These are phyloP conservation scores for Drosophila gaucha DNA, from an alignment of 2,888 invertebrate species.

Conservation along the genomic window DNA sequence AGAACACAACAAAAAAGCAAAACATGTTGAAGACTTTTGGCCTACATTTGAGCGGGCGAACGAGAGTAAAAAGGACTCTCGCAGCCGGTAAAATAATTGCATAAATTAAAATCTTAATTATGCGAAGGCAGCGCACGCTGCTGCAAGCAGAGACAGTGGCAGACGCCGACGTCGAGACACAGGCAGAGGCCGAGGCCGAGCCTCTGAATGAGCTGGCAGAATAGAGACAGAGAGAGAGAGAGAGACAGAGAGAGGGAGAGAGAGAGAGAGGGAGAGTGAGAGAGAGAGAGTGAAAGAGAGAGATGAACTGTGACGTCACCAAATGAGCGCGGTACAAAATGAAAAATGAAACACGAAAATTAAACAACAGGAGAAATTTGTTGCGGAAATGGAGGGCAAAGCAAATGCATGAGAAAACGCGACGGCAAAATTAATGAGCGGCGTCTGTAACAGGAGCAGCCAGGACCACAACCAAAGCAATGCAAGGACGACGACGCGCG, in stretches of 20 bases:
- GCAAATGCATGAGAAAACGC: constrained; percentile 55
- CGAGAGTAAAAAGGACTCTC: constrained; percentile 52
- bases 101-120: constrained; percentile 81
- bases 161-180: constrained; percentile 5
- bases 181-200: constrained; percentile 26
- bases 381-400: constrained; percentile 66
- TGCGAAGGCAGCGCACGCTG: constrained; percentile 56
- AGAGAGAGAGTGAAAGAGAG: background rate
- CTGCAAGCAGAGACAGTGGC: constrained; percentile 19
- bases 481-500: constrained; percentile 36
- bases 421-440: constrained; percentile 74
- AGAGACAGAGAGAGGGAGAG: constrained; percentile 11
- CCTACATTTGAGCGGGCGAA: constrained; percentile 50
- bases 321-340: constrained; percentile 75
- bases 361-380: constrained; percentile 66
- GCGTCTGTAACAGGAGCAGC: constrained; percentile 49
- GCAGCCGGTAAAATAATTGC: constrained; percentile 79
- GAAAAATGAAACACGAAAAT: constrained; percentile 78
- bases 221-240: constrained; percentile 9
- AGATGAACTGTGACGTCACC: constrained; percentile 65
- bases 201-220: too few relatives aligned
- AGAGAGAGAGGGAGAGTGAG: constrained; percentile 16
- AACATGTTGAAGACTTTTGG: constrained; percentile 45
- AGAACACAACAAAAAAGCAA: constrained; percentile 32
- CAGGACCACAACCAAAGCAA: constrained; percentile 22